Evolutionary conservation across 2,888 invertebrate genomes (phyloP), one percentile per base, ranked within the genome.

Genomic region (Lithodes maja): DNA sequence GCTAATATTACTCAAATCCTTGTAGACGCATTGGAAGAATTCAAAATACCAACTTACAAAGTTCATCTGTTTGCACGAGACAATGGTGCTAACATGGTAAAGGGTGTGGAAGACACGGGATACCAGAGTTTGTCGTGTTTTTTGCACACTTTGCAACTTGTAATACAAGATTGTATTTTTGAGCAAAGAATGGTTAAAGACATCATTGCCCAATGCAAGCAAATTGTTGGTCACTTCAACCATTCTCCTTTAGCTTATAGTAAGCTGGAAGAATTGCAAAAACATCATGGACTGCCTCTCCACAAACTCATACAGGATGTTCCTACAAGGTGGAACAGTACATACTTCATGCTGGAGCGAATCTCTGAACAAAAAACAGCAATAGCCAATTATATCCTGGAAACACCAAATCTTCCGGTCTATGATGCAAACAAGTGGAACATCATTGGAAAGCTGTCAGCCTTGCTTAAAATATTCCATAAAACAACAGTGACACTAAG

Each of bases 71-170:
- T 86, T 49, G 61, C 49, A 33, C 0, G 53, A 55, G 86, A 86
- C 49, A 86, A 86, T 86, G 86, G 68, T 79, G 52, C 86, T 68
- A 79, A 86, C 55, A 61, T 80, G n/a, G 80, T 86, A n/a, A 86
- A 86, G 49, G 86, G 55, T 5, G 50, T 86, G 79, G 50, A 50
- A 79, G 80, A n/a, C 5, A 86, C 85, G 52, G 77, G 85, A n/a
- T 49, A 85, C 54, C 12, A 54, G 7, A 54, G 85, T 75, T 17
- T 85, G 2, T 17, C 75, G 15, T 52, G 75, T 53, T 84, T 84
- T 77, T 50, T 83, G 54, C 84, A 52, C 68, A 84, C 75, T 17
- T 54, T 84, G 53, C 75, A 84, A 53, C 68, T 84, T 54, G 84
- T 84, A n/a, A 74, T 75, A 52, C 74, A 84, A 53, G 84, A 75